Evolutionary conservation across 1,140 invertebrate species (phyloP), one percentile per base, ranked within the genome.

Genomic region (Lerema accius): DNA sequence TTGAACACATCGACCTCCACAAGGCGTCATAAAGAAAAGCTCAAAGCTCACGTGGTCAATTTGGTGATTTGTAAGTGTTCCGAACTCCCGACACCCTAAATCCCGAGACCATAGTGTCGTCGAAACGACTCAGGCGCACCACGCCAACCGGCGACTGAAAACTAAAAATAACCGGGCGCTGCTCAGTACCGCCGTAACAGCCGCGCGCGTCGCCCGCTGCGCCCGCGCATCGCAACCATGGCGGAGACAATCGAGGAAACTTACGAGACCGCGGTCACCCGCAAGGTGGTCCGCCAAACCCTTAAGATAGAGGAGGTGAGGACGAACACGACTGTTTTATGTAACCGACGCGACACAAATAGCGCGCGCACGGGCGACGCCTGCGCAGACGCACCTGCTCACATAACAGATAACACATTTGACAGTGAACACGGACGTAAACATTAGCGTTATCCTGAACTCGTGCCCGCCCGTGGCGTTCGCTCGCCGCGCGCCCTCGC

Each of bases 241-340:
- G 89, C 89, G 87, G 90, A 92, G 86, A 92, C 92, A 62, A 91
- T 92, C 82, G 91, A 92, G 78, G 92, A 92, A 76, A 83, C 84
- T 58, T 92, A 92, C 83, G 93, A 94, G 88, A 89, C 76, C 73
- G 93, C 92, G 66, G 92, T 93, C 75, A 93, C 92, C 65, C 92
- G 93, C 69, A 94, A 93, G 86, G 92, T 92, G 78, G 90, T 93
- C 61, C 92, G 93, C 81, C 94, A 92, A 72, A 93, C 91, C 89
- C 93, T 93, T 81, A 93, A 92, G 81, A 94, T 32, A 32, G 28
- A 94, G 90, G 93, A 94, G 91, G 93, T 94, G 91, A 92, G 92
- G 78, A 80, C 68, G 70, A 61, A 74, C 76, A 78, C 79, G 73
- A 78, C 76, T 78, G 79, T 69, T 85, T 87, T 88, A 88, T 84